A percentile compares a stretch with the other conserved stretches of the same genome.
Evolutionary conservation across 2,797 vertebrate species (phyloP).

Genomic region (Myripristis jacobus): DNA sequence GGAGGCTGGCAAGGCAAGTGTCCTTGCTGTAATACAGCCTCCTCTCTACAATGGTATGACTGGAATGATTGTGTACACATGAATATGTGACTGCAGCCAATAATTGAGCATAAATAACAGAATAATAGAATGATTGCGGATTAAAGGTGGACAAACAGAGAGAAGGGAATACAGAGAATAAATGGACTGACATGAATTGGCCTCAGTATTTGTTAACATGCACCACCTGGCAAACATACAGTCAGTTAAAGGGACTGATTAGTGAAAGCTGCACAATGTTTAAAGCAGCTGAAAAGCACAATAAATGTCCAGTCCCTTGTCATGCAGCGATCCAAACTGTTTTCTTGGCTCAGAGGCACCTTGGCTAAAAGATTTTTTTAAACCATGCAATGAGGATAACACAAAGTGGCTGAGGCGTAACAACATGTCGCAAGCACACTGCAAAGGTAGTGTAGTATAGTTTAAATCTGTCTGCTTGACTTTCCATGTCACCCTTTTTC

Average conservation of each 20-base stretch:
- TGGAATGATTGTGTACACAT: conserved; percentile 74
- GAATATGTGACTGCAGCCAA: conserved; percentile 32
- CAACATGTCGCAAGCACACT: no score
- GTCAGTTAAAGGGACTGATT: not conserved
- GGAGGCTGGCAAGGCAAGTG: conserved; percentile 50
- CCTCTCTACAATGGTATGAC: conserved; percentile 70
- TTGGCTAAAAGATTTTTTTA: no score
- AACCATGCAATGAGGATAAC: no score
- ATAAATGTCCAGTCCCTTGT: no score
- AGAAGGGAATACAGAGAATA: not conserved
- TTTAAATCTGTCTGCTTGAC: no score
- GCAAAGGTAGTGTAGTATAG: no score
- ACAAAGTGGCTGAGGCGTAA: no score
- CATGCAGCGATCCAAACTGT: no score
- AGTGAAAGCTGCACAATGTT: not conserved
- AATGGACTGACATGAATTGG: not conserved
- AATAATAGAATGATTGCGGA: conserved; percentile 13
- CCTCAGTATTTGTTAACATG: not conserved
- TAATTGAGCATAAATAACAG: conserved; percentile 3
- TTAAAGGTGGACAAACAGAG: not conserved
- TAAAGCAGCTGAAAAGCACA: not conserved
- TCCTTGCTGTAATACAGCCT: conserved; percentile 55
- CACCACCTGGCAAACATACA: not conserved
- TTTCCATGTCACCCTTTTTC: no score
- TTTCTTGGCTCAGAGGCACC: no score